Evolutionary conservation across 2,113 vertebrate species (phyloP), one percentile per base, ranked within the genome.

Genomic region (Eurypyga helias): DNA sequence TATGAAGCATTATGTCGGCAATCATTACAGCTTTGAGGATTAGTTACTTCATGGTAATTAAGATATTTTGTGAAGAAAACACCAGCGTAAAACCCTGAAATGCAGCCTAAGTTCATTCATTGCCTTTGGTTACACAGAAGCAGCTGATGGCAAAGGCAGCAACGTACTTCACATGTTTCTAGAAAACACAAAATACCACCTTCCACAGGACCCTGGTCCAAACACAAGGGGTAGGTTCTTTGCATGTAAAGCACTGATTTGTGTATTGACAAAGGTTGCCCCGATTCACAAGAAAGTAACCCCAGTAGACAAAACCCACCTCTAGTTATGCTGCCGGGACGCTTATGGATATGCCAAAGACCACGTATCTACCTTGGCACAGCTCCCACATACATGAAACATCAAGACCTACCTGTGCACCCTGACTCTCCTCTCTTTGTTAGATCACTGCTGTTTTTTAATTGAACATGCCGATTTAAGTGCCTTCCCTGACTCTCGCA

Each of bases 11-110:
- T 93, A 57, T 64, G 38, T 43, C 0, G 0, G 24, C 70, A 76
- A 4, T 13, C 12, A 91, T 67, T 81, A 78, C n/a, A 91, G 83
- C 65, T 75, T 66, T 87, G 55, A 94, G 77, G 55, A 91, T 93
- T 64, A 75, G 46, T 83, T 95, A 89, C 52, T 94, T 78, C 51
- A 78, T 8, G 43, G 76, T 54, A 92, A 96, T 95, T 91, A 89
- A 77, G 71, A n/a, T 78, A 29, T 82, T 85, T 76, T 58, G 34
- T 38, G 28, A 41, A 29, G 49, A 60, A 61, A 38, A 55, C 25
- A 67, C 60, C 49, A 89, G 55, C 89, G 60, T 45, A 81, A 77
- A 87, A 84, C 43, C 77, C 83, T 75, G 34, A 90, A 96, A 87
- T 16, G 77, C 64, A 62, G 72, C 46, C 92, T 5, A 78, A 62